A percentile compares a stretch with the other conserved stretches of the same genome.
These are phyloP conservation scores for Lagopus muta DNA, from an alignment of 2,113 vertebrate species.

Conservation along the genomic window DNA sequence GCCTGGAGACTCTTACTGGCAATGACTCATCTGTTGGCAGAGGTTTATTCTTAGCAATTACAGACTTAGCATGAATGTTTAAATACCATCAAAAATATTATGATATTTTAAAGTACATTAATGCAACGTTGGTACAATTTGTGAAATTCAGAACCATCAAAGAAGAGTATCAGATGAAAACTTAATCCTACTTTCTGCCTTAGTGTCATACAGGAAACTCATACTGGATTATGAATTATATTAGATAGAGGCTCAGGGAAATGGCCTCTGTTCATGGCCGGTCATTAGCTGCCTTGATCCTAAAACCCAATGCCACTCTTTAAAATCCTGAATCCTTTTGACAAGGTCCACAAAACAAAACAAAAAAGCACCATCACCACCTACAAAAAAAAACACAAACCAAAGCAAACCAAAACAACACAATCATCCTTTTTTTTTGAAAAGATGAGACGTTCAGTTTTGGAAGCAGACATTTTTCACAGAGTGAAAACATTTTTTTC, in stretches of 20 bases:
- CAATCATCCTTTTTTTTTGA: neutral
- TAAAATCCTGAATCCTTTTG: neutral
- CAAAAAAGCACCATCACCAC: neutral
- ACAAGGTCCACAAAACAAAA: neutral
- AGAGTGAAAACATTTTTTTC: neutral
- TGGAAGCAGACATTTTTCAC: neutral
- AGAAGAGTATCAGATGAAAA: neutral
- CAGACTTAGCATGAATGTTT: slow-evolving; percentile 59
- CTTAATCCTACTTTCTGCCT: neutral
- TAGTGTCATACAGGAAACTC: neutral
- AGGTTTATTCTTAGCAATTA: slow-evolving; percentile 64
- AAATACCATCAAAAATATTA: slow-evolving; percentile 70
- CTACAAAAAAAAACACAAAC: neutral
- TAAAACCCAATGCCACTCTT: neutral
- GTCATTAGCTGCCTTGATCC: neutral
- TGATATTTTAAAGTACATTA: slow-evolving; percentile 45
- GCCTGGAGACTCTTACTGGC: slow-evolving; percentile 53
- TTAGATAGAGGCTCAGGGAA: neutral
- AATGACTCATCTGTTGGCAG: slow-evolving; percentile 59
- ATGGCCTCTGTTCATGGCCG: neutral
- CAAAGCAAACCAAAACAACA: neutral
- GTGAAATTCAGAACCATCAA: neutral
- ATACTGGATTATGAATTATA: neutral
- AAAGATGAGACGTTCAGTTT: neutral
- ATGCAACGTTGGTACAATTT: slow-evolving; percentile 29